Evolutionary conservation across 1,140 invertebrate species (phyloP), one percentile per base, ranked within the genome.

Genomic region (Lepidostoma basale): DNA sequence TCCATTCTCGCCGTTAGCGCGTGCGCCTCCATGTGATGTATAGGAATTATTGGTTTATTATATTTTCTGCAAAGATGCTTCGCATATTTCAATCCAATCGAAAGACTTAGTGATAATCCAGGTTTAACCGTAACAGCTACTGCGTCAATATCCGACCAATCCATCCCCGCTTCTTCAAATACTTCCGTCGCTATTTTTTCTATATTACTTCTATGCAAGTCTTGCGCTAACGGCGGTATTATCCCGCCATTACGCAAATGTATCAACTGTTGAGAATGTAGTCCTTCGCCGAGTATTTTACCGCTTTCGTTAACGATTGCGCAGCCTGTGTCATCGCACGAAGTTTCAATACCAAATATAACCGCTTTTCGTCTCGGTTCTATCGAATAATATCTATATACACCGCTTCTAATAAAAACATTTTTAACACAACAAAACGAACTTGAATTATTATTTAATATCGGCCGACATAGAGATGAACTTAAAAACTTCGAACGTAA

Each of bases 11-110:
- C 88, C 18, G 91, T 96, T 59, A 98, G 79, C n/a, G 97, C 96
- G 87, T 99, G 97, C 6, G 97, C 97, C 87, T 98, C 90, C 97
- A 99, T 99, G 74, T 99, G 97, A 85, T 99, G 97, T 74, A 99
- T 93, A 0, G 96, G 95, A 76, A 99, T 95, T 70, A 98, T 83
- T 3, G 95, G 94, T 79, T 95, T 95, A 0, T 88, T 85, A 72
- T 86, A 85, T 58, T 83, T 79, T 69, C 84, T 83, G 22, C 89
- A 88, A 22, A 98, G 76, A 76, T 91, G 84, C 76, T 92, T 93
- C 1, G 92, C 94, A 89, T 96, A 95, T 59, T 90, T 87, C 28
- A 91, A 80, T 36, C 97, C 97, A 65, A 98, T 88, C 58, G 83
- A 44, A 54, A 98, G 81, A 60, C 93, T 96, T 5, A 93, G 72